A percentile compares a stretch with the other conserved stretches of the same genome.
phyloP scores from a whole-genome alignment of 2,888 invertebrate genomes.

The Nomada fucata region DNA sequence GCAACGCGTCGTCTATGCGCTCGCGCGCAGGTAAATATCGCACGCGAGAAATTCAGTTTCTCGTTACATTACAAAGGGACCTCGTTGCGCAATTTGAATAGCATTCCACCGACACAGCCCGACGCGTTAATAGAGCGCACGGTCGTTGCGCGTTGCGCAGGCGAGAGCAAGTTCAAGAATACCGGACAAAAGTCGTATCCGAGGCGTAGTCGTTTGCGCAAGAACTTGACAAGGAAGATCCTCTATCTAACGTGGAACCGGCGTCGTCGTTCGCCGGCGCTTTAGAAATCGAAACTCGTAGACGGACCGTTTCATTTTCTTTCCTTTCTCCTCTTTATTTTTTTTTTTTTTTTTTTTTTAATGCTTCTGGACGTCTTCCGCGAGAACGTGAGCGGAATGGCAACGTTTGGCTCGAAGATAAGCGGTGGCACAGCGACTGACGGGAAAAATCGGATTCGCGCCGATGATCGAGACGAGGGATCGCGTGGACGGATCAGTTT shows the following conservation, averaged over 20 bases:
- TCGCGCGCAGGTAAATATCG: too few species aligned
- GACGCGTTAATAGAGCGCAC: neutral
- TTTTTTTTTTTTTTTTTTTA: too few species aligned
- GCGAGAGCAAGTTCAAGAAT: too few species aligned
- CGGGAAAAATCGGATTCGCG: constrained; percentile 24
- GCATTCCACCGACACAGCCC: constrained; percentile 8
- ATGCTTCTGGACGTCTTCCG: neutral
- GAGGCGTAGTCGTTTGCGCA: constrained; percentile 49
- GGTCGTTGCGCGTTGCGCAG: constrained; percentile 6
- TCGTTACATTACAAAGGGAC: neutral
- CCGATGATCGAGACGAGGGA: constrained; percentile 11
- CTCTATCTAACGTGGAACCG: constrained; percentile 33
- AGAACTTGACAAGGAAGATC: constrained; percentile 44
- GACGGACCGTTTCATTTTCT: constrained; percentile 25
- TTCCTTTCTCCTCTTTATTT: neutral
- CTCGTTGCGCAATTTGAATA: constrained; percentile 27
- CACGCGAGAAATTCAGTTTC: too few species aligned
- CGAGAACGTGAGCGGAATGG: constrained; percentile 29
- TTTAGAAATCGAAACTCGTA: constrained; percentile 52
- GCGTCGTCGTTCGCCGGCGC: constrained; percentile 29
- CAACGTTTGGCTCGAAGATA: neutral
- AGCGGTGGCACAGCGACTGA: neutral
- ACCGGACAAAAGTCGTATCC: constrained; percentile 33
- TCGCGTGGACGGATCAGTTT: neutral
- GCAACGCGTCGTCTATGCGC: too few species aligned